Evolutionary conservation across 2,797 vertebrate species (phyloP).

Genomic region (Hippocampus kuda): DNA sequence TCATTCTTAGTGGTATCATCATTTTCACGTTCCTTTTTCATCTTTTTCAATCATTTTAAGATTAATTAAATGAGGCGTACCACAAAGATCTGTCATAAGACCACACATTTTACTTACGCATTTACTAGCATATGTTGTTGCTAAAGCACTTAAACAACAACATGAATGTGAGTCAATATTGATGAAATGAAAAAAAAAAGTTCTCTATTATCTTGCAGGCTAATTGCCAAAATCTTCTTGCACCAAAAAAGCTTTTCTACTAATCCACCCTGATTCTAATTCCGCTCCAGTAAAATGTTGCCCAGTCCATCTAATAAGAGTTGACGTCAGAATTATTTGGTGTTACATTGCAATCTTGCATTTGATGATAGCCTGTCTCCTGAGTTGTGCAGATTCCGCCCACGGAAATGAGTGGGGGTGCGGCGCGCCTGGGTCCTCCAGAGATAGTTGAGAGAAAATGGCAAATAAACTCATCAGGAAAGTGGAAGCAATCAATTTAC

Average conservation of each 20-base stretch:
- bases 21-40: neutral
- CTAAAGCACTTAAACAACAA: too few relatives aligned
- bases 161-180: too few relatives aligned
- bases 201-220: too few relatives aligned
- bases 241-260: neutral
- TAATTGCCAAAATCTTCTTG: neutral
- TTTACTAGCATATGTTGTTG: too few relatives aligned
- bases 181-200: too few relatives aligned
- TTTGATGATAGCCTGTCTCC: neutral
- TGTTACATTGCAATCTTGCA: neutral
- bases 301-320: neutral
- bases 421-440: constrained; percentile 4
- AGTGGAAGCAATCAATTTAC: constrained; percentile 25
- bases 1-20: neutral
- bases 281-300: neutral
- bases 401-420: neutral
- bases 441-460: constrained; percentile 10
- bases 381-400: constrained; percentile 5
- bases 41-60: too few relatives aligned
- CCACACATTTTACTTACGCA: too few relatives aligned
- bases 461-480: constrained; percentile 22
- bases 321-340: neutral
- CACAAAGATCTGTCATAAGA: too few relatives aligned
- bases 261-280: neutral
- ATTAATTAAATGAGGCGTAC: too few relatives aligned